Percentiles rank a stretch among this genome's conserved stretches.
Evolutionary conservation across 2,888 invertebrate species (phyloP).

Genomic region (Papilio gigon): DNA sequence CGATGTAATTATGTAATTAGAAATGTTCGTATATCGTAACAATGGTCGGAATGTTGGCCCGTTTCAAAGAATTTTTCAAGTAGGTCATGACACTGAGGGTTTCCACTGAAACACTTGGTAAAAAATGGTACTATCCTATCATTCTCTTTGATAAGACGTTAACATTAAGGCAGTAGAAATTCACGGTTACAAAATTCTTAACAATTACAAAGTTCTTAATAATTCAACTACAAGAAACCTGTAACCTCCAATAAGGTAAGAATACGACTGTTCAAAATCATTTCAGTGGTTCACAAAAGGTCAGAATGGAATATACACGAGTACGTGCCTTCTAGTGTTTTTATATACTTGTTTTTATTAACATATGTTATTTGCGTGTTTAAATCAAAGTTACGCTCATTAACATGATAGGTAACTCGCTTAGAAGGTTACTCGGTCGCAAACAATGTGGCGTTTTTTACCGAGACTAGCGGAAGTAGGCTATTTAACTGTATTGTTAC

Average conservation of each 20-base stretch:
- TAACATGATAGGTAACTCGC: background rate
- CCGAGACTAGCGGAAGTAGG: slow-evolving; percentile 9
- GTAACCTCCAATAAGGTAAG: too few species aligned
- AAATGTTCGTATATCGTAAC: background rate
- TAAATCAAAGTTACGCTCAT: background rate
- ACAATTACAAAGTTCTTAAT: too few species aligned
- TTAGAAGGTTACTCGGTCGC: slow-evolving; percentile 9
- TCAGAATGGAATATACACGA: too few species aligned
- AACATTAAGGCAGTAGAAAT: too few species aligned
- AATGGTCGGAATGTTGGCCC: background rate
- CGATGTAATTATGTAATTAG: slow-evolving; percentile 1
- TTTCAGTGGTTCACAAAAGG: background rate
- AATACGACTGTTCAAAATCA: too few species aligned
- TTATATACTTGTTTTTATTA: background rate
- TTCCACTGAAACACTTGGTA: background rate
- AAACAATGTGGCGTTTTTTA: slow-evolving; percentile 2
- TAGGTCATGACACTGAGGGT: background rate
- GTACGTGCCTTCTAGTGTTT: background rate
- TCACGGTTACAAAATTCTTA: too few species aligned
- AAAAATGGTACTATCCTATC: background rate
- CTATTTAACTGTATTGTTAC: slow-evolving; percentile 21
- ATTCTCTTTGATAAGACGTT: too few species aligned
- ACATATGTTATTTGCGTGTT: slow-evolving; percentile 1
- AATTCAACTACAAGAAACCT: too few species aligned
- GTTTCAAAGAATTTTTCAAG: background rate